phyloP scores from a whole-genome alignment of 2,888 invertebrate species.

The Calameuta filiformis region DNA sequence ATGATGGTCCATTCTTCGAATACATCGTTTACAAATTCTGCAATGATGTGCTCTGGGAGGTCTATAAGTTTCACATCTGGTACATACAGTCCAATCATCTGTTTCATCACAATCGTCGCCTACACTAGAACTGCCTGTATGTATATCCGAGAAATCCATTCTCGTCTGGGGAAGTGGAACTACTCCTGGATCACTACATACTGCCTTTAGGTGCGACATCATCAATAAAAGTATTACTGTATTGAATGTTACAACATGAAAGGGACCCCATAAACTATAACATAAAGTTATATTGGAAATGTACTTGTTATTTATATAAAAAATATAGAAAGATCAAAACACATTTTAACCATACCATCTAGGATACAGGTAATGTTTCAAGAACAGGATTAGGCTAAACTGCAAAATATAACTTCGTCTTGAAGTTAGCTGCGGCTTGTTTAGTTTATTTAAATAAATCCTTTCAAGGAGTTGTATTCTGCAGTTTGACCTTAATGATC shows the following conservation, averaged over 20 bases:
- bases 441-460: too few relatives aligned
- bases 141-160: slow-evolving; percentile 84
- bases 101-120: slow-evolving; percentile 67
- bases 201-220: slow-evolving; percentile 85
- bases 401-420: too few relatives aligned
- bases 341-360: too few relatives aligned
- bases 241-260: slow-evolving; percentile 84
- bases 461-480: too few relatives aligned
- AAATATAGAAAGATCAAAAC: too few relatives aligned
- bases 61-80: slow-evolving; percentile 82
- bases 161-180: slow-evolving; percentile 81
- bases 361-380: too few relatives aligned
- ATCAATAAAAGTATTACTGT: slow-evolving; percentile 79
- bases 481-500: too few relatives aligned
- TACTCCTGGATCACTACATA: slow-evolving; percentile 89
- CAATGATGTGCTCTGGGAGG: slow-evolving; percentile 91
- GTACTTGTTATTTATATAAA: too few relatives aligned
- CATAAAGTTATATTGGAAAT: neutral
- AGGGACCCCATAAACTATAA: slow-evolving; percentile 83
- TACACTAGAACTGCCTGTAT: slow-evolving; percentile 70
- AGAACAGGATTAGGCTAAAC: too few relatives aligned
- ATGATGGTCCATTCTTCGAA: slow-evolving; percentile 87
- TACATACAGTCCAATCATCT: slow-evolving; percentile 83
- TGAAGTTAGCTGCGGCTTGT: too few relatives aligned
- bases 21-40: slow-evolving; percentile 85